Evolutionary conservation across 2,113 vertebrate species (phyloP).

Genomic region (Dasyornis broadbenti): DNA sequence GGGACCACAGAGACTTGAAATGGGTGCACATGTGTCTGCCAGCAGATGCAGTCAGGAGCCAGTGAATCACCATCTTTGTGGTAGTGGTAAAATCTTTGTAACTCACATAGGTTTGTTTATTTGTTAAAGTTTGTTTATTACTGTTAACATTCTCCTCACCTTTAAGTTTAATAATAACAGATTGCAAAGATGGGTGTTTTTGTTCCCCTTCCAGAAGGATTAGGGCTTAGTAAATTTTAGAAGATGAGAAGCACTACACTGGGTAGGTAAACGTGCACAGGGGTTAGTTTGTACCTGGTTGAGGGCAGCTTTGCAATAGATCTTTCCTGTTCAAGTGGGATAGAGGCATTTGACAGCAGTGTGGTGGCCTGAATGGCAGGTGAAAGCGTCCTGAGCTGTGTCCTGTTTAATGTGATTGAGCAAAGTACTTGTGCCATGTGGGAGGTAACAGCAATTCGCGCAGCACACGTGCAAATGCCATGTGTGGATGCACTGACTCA

Average conservation of each 20-base stretch:
- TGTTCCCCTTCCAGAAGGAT: background rate
- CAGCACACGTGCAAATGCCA: constrained; percentile 51
- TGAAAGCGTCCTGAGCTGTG: background rate
- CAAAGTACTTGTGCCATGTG: constrained; percentile 20
- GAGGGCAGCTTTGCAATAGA: background rate
- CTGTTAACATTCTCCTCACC: background rate
- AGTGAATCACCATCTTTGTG: background rate
- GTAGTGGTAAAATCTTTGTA: background rate
- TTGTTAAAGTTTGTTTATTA: background rate
- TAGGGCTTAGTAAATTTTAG: background rate
- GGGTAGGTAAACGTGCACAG: background rate
- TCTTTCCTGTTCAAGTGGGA: background rate
- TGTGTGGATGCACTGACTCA: constrained; percentile 65
- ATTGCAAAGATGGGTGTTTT: background rate
- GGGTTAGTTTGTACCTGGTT: background rate
- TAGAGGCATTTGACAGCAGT: background rate
- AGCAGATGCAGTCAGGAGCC: background rate
- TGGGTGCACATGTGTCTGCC: background rate
- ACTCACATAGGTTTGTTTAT: background rate
- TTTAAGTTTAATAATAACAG: background rate
- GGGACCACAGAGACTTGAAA: background rate
- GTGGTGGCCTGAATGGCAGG: background rate
- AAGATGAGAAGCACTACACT: background rate
- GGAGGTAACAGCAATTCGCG: constrained; percentile 37
- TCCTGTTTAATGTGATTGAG: background rate